These are phyloP conservation scores for Sebastes cheni DNA, from an alignment of 2,797 vertebrate genomes.

Conservation along the genomic window DNA sequence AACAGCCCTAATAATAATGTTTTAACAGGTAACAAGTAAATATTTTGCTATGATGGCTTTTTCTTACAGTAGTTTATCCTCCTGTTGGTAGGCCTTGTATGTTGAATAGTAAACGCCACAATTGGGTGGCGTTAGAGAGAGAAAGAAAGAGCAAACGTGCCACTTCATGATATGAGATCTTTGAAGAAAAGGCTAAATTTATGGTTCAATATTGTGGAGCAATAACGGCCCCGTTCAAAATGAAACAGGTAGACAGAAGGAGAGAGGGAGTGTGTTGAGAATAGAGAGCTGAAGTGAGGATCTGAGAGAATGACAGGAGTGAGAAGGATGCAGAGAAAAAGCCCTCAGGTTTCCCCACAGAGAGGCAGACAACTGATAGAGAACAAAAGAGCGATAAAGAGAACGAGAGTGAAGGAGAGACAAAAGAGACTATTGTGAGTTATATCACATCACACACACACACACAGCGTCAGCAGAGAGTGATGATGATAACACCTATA, in stretches of 20 bases:
- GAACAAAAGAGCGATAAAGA: constrained; percentile 5
- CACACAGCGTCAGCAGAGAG: background rate
- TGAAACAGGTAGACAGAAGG: constrained; percentile 16
- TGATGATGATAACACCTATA: constrained; percentile 22
- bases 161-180: constrained; percentile 17
- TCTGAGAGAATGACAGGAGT: background rate
- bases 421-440: constrained; percentile 3
- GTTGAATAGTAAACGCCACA: no score
- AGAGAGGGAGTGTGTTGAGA: background rate
- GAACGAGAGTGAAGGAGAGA: constrained; percentile 10
- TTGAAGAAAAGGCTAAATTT: constrained; percentile 4
- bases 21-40: no score
- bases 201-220: constrained; percentile 30
- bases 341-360: constrained; percentile 1
- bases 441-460: background rate
- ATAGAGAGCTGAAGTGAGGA: background rate
- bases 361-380: constrained; percentile 16
- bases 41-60: no score
- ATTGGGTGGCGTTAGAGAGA: no score
- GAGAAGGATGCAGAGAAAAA: background rate
- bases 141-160: background rate
- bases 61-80: no score
- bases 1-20: no score
- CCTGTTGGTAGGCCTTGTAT: no score
- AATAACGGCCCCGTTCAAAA: constrained; percentile 26